Evolutionary conservation across 2,113 vertebrate species (phyloP).

Genomic region (Castor canadensis): DNA sequence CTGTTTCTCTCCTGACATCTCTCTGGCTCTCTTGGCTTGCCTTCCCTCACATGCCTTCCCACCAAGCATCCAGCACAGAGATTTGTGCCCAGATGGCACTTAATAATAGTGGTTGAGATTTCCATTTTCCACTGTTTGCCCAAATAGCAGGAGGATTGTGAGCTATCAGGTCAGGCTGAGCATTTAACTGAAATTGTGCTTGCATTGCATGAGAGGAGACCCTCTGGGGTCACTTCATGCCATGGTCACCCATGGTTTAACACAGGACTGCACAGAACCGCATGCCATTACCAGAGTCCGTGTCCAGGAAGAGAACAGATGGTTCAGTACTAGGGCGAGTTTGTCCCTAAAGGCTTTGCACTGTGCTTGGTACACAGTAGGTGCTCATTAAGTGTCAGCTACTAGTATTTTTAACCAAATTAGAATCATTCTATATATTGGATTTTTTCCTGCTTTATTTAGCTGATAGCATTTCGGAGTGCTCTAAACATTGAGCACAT

Average conservation of each 20-base stretch:
- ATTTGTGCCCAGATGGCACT: background rate
- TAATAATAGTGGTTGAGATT: constrained; percentile 28
- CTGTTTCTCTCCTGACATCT: background rate
- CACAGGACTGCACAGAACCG: background rate
- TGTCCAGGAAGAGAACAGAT: constrained; percentile 23
- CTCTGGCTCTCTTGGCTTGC: background rate
- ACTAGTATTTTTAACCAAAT: constrained; percentile 41
- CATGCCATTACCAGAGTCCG: background rate
- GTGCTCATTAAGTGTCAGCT: background rate
- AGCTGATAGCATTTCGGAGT: background rate
- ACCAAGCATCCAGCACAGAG: background rate
- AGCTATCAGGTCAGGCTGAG: background rate
- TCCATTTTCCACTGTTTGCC: constrained; percentile 12
- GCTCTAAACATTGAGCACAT: constrained; percentile 13
- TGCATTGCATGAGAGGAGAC: background rate
- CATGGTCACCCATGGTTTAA: background rate
- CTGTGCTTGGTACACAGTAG: background rate
- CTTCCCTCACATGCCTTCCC: background rate
- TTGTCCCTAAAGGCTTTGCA: constrained; percentile 30
- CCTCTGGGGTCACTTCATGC: background rate
- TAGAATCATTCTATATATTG: constrained; percentile 10
- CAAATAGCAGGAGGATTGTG: background rate
- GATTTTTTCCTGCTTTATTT: constrained; percentile 50
- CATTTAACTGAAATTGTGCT: constrained; percentile 2
- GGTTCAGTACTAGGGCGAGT: background rate